phyloP scores from a whole-genome alignment of 92 coral and sea anemone species.

The Phenganax subtilis region DNA sequence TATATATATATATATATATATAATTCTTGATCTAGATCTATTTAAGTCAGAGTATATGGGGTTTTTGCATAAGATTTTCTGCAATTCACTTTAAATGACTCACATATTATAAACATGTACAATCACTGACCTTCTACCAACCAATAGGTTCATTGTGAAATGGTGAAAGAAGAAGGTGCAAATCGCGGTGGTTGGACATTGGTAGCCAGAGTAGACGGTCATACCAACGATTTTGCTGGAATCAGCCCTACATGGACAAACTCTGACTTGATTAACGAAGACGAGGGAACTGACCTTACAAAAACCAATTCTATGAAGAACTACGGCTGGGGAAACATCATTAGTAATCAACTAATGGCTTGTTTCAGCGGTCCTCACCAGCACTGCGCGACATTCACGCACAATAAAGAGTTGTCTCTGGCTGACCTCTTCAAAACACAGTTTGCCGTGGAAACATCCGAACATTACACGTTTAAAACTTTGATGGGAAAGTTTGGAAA shows the following conservation, averaged over 20 bases:
- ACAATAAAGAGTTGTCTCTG: constrained; percentile 62
- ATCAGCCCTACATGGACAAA: constrained; percentile 90
- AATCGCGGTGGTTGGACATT: constrained; percentile 91
- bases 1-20: no score
- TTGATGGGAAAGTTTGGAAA: constrained; percentile 87
- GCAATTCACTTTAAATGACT: no score
- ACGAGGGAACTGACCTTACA: constrained; percentile 75
- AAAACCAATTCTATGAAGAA: constrained; percentile 88
- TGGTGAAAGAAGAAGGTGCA: constrained; percentile 50
- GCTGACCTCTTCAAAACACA: constrained; percentile 74
- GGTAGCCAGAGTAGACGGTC: constrained; percentile 84
- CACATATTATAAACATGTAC: neutral
- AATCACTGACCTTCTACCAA: neutral
- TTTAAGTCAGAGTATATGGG: no score
- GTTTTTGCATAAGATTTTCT: no score
- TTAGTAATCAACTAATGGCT: constrained; percentile 61
- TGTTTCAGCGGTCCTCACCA: constrained; percentile 91
- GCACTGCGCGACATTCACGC: constrained; percentile 91
- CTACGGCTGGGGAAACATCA: constrained; percentile 82
- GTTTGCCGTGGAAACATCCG: constrained; percentile 82
- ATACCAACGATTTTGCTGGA: constrained; percentile 87
- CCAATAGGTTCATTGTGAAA: constrained; percentile 79
- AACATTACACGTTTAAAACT: constrained; percentile 69
- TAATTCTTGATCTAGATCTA: no score
- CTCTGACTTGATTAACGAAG: constrained; percentile 72